Evolutionary conservation across 2,113 vertebrate species (phyloP).

Genomic region (Variabilichromis moorii): DNA sequence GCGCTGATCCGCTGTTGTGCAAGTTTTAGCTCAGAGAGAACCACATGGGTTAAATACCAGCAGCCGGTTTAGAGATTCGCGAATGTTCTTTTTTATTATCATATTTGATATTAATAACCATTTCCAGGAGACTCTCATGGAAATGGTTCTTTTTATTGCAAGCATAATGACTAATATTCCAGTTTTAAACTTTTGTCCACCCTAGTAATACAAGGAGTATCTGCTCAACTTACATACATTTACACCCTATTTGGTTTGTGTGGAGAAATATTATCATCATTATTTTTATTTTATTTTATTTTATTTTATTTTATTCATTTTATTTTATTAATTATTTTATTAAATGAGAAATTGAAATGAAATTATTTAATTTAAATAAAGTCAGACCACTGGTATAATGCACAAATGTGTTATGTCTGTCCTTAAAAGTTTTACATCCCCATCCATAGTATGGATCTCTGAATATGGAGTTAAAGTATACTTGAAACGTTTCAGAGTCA

Average conservation of each 20-base stretch:
- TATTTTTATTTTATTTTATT: not conserved
- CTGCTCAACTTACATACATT: not conserved
- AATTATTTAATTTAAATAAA: not conserved
- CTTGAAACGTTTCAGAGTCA: not conserved
- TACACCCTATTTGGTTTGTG: not conserved
- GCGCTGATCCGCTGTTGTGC: not conserved
- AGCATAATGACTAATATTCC: not conserved
- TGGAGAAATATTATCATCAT: not conserved
- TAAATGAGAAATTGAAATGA: not conserved
- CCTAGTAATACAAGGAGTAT: not conserved
- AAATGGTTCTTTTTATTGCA: not conserved
- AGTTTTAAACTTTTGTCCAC: not conserved
- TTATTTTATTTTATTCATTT: too few relatives aligned
- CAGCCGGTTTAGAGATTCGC: not conserved
- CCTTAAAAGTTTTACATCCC: not conserved
- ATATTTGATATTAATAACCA: not conserved
- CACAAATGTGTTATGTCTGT: not conserved
- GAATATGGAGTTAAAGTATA: not conserved
- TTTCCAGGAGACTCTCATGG: not conserved
- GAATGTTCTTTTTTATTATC: not conserved
- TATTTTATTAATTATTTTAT: not conserved
- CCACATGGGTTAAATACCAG: not conserved
- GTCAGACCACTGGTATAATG: not conserved
- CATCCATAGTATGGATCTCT: not conserved
- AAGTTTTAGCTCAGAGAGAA: not conserved